These are phyloP conservation scores for Acipenser oxyrinchus DNA, from an alignment of 2,797 vertebrate species.

Conservation along the genomic window DNA sequence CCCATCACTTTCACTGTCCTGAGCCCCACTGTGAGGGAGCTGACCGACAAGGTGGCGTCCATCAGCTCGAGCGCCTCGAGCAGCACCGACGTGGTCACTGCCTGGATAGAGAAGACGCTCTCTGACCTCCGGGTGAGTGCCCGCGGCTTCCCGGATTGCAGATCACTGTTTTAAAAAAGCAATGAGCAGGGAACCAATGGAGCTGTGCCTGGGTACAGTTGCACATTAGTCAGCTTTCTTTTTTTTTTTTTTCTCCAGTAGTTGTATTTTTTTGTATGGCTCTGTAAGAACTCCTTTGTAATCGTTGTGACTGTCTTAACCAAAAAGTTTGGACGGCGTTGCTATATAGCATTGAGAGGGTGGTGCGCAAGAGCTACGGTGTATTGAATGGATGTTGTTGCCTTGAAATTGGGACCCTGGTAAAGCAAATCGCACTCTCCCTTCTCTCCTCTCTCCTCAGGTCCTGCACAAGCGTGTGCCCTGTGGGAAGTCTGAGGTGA, in stretches of 20 bases:
- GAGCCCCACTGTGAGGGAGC: slow-evolving; percentile 69
- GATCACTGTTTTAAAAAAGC: no score
- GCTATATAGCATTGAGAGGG: no score
- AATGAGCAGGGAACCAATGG: no score
- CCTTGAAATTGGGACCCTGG: background rate
- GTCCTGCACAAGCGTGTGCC: slow-evolving; percentile 81
- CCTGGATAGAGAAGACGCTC: slow-evolving; percentile 81
- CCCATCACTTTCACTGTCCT: slow-evolving; percentile 84
- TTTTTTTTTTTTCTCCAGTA: no score
- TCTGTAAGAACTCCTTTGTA: no score
- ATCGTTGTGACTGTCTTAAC: no score
- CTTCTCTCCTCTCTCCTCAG: slow-evolving; percentile 36
- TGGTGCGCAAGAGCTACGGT: no score
- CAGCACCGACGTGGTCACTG: slow-evolving; percentile 60
- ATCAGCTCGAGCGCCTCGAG: slow-evolving; percentile 42
- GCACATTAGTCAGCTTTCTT: no score
- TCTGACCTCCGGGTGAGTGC: slow-evolving; percentile 74
- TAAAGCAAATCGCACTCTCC: no score
- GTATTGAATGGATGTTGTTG: background rate
- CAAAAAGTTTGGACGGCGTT: no score
- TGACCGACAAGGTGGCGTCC: slow-evolving; percentile 61
- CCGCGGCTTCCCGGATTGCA: background rate
- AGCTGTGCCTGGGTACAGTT: no score
- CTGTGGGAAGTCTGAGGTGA: slow-evolving; percentile 67
- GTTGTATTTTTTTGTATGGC: no score